Percentiles rank a stretch among this genome's conserved stretches.
Evolutionary conservation across 2,113 vertebrate species (phyloP).

Genomic region (Bettongia penicillata): DNA sequence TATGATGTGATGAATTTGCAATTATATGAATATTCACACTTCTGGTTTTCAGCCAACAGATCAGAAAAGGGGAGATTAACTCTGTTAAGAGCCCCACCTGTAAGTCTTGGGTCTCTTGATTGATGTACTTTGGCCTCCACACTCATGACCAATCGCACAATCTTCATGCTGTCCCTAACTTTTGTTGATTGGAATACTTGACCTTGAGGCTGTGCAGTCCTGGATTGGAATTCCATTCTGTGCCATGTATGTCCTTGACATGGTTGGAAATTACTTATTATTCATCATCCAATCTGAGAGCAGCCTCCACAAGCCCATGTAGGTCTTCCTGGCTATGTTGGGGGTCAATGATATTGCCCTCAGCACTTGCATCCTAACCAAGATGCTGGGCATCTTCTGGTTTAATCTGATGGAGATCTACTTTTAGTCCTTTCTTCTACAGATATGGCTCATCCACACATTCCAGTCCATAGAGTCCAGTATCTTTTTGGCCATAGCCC

Average conservation of each 20-base stretch:
- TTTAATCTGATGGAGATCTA: not conserved
- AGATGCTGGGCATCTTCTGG: slow-evolving; percentile 53
- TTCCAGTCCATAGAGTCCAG: slow-evolving; percentile 6
- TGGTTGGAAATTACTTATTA: slow-evolving; percentile 21
- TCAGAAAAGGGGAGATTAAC: not conserved
- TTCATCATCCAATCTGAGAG: not conserved
- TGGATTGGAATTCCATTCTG: slow-evolving; percentile 53
- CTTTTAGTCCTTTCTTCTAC: not conserved
- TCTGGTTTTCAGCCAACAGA: too few species aligned
- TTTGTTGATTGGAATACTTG: slow-evolving; percentile 43
- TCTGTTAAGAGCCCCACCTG: not conserved
- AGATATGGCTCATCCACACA: slow-evolving; percentile 25
- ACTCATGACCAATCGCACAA: not conserved
- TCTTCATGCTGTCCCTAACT: slow-evolving; percentile 40
- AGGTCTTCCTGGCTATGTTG: slow-evolving; percentile 28
- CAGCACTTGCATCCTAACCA: not conserved
- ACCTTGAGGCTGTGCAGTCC: slow-evolving; percentile 14
- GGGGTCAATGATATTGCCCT: slow-evolving; percentile 19
- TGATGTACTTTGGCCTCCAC: not conserved
- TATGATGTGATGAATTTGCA: too few species aligned
- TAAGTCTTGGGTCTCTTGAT: not conserved
- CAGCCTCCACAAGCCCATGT: slow-evolving; percentile 51
- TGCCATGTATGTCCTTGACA: slow-evolving; percentile 15
- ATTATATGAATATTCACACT: too few species aligned
- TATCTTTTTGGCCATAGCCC: slow-evolving; percentile 15